Percentiles rank a stretch among this genome's conserved stretches.
Evolutionary conservation across 2,888 invertebrate species (phyloP).

Genomic region (Plemyria rubiginata): DNA sequence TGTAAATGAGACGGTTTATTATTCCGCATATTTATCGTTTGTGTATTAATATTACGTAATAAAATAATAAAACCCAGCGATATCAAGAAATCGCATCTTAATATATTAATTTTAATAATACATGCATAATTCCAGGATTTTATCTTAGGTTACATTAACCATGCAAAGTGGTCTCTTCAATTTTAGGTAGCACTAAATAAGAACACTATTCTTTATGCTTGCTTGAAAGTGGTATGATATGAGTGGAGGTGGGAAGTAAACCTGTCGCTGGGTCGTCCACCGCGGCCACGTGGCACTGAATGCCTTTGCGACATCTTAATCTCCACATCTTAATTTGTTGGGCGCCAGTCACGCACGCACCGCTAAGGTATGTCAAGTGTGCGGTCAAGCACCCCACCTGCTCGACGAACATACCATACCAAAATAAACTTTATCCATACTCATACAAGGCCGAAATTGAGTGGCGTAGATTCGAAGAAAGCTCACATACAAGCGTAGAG

Average conservation of each 20-base stretch:
- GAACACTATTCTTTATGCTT: constrained; percentile 55
- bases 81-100: constrained; percentile 24
- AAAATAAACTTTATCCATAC: constrained; percentile 28
- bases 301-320: constrained; percentile 68
- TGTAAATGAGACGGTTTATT: constrained; percentile 1
- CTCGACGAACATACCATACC: constrained; percentile 32
- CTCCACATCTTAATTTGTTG: constrained; percentile 67
- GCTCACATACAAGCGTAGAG: constrained; percentile 4
- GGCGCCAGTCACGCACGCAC: constrained; percentile 56
- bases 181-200: constrained; percentile 58
- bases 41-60: constrained; percentile 4
- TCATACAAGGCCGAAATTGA: constrained; percentile 14
- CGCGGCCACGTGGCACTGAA: constrained; percentile 45
- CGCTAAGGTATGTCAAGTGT: constrained; percentile 59
- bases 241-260: constrained; percentile 27
- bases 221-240: constrained; percentile 31
- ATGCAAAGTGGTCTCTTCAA: constrained; percentile 43
- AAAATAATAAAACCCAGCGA: not conserved
- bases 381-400: constrained; percentile 76
- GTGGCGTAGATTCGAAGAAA: constrained; percentile 6
- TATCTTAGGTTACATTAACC: constrained; percentile 53
- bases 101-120: constrained; percentile 31
- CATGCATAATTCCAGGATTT: constrained; percentile 38
- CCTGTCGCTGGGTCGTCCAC: constrained; percentile 37
- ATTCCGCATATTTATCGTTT: constrained; percentile 13